Evolutionary conservation across 1,140 invertebrate genomes (phyloP).

Genomic region (Drosophila kanapiae): DNA sequence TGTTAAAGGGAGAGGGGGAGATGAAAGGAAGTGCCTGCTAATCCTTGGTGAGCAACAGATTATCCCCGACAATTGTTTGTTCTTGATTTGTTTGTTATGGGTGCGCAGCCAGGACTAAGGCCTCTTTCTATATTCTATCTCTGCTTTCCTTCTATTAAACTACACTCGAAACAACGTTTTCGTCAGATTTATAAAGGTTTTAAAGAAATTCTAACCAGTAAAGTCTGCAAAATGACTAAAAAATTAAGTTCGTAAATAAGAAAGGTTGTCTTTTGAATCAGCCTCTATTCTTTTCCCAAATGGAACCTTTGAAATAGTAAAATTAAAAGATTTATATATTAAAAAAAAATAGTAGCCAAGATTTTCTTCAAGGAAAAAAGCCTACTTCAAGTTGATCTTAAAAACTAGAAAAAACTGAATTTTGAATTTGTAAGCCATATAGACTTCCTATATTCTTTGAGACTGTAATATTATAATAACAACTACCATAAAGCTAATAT

Average conservation of each 20-base stretch:
- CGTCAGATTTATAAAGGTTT: not conserved
- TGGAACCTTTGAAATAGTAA: no score
- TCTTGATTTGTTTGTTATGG: constrained; percentile 79
- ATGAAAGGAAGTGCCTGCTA: constrained; percentile 44
- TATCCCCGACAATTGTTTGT: constrained; percentile 81
- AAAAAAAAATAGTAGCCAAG: not conserved
- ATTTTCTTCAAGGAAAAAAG: not conserved
- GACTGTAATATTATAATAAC: no score
- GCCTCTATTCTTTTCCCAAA: no score
- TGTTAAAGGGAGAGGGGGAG: constrained; percentile 17
- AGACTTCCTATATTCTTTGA: not conserved
- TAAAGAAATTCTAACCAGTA: not conserved
- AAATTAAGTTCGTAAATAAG: not conserved
- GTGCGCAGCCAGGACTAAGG: constrained; percentile 33
- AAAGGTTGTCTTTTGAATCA: not conserved
- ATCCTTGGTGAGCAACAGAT: constrained; percentile 82
- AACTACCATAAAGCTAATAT: not conserved
- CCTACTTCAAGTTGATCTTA: not conserved
- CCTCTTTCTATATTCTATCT: constrained; percentile 4
- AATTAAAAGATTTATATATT: not conserved
- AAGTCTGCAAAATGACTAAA: not conserved
- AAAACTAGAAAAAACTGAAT: not conserved
- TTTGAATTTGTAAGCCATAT: not conserved
- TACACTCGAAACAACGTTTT: not conserved
- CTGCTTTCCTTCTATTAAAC: constrained; percentile 32